Conservation (phyloP, 2,113 vertebrate species). For the Cebus imitator region DNA sequence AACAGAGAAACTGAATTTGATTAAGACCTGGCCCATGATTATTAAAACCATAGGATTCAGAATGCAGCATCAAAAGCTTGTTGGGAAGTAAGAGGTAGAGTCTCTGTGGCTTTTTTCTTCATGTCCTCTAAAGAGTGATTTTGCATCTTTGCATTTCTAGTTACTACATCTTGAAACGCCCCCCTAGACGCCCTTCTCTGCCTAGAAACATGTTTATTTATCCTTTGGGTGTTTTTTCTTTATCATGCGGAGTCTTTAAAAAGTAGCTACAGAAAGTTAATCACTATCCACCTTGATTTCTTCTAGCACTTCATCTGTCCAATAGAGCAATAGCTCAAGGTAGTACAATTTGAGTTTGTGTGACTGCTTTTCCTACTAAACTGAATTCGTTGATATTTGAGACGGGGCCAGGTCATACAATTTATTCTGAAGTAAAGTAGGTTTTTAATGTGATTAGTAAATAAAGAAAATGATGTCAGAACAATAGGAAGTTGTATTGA, state of each 20-base stretch:
- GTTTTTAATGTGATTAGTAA: slow-evolving; percentile 13
- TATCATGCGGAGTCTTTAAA: background rate
- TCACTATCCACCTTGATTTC: background rate
- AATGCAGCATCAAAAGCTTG: background rate
- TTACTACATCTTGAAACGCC: background rate
- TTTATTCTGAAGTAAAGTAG: background rate
- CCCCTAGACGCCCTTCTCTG: background rate
- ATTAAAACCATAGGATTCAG: background rate
- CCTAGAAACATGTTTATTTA: background rate
- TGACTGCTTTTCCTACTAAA: background rate
- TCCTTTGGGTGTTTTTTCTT: background rate
- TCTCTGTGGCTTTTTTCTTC: background rate
- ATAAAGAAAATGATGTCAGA: background rate
- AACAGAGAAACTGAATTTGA: background rate
- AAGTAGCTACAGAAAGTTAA: background rate
- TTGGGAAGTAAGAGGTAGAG: background rate
- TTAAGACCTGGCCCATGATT: background rate
- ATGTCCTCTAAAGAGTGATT: background rate
- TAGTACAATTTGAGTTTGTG: background rate
- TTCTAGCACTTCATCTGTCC: background rate
- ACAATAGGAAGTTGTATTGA: background rate
- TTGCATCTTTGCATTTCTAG: background rate
- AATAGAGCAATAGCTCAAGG: background rate
- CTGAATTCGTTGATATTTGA: slow-evolving; percentile 18
- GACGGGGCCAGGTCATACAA: background rate